Evolutionary conservation across 2,888 invertebrate genomes (phyloP), one percentile per base, ranked within the genome.

Genomic region (Himalopsyche tibetana): DNA sequence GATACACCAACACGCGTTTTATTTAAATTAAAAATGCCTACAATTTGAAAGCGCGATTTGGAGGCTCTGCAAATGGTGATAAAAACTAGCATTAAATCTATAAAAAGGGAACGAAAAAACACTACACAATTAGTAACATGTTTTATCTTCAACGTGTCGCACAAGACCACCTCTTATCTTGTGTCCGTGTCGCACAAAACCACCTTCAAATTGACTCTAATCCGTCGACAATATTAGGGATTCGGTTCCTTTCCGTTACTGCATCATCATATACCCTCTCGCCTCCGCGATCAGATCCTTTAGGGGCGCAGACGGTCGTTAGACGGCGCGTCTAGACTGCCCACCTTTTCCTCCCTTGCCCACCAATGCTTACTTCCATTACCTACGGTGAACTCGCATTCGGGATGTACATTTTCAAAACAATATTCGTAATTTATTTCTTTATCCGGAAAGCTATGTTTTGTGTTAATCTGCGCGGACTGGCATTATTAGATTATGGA

Each of bases 231-330:
- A 8, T 63, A 63, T 63, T 63, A 63, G 63, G 19, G 63, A 19
- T 8, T 5, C 15, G 63, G 8, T 15, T 63, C 15, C 63, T 63
- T 51, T 36, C 28, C 55, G 82, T 36, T 82, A 15, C 51, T 55
- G 82, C 36, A n/a, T 56, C 36, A n/a, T 56, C 8, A 11, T 9
- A 28, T 28, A 38, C 82, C 40, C 82, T 40, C 12, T 45, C 83
- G 55, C 74, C 42, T 19, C 19, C 80, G 36, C 19, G 28, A n/a
- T n/a, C 63, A 51, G 55, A n/a, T 42, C 83, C 82, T 40, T 15
- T 40, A 45, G 82, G 87, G 87, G 82, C 86, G 84, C 86, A 87
- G 87, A 86, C 86, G 86, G 86, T 87, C 87, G 86, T 86, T 84
- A 86, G 40, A 83, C 87, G 87, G 82, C 55, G 81, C 83, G 87